These are phyloP conservation scores for Cheilosia urbana DNA, from an alignment of 2,888 invertebrate species.

Conservation along the genomic window DNA sequence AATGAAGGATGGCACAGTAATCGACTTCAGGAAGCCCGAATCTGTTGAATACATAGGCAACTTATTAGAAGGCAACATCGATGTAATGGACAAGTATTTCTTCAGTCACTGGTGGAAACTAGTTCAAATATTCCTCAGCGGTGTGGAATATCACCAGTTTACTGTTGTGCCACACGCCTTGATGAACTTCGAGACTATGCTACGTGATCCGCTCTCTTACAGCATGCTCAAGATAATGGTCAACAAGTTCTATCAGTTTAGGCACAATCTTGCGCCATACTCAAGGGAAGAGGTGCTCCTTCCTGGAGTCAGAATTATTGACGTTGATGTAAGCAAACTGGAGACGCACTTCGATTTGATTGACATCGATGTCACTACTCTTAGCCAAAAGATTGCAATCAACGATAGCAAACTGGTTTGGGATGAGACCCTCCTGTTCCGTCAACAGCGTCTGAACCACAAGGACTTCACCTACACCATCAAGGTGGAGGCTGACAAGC, in stretches of 20 bases:
- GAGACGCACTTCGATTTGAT: constrained; percentile 89
- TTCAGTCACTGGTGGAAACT: constrained; percentile 79
- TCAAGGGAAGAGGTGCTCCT: constrained; percentile 86
- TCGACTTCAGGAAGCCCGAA: constrained; percentile 81
- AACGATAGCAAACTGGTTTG: constrained; percentile 81
- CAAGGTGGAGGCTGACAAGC: constrained; percentile 85
- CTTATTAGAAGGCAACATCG: constrained; percentile 85
- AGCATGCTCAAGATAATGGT: constrained; percentile 87
- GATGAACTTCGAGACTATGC: constrained; percentile 87
- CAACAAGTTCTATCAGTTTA: constrained; percentile 86
- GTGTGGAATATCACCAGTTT: constrained; percentile 76
- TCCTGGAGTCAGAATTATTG: constrained; percentile 87
- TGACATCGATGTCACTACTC: constrained; percentile 87
- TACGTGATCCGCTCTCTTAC: constrained; percentile 90
- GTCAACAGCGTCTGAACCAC: constrained; percentile 88
- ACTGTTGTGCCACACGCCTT: constrained; percentile 86
- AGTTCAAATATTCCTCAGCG: constrained; percentile 79
- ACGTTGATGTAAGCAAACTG: constrained; percentile 87
- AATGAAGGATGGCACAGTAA: constrained; percentile 77
- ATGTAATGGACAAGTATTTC: constrained; percentile 81
- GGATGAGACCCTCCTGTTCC: constrained; percentile 84
- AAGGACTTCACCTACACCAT: constrained; percentile 86
- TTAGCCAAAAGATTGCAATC: constrained; percentile 84
- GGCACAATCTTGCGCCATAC: constrained; percentile 86
- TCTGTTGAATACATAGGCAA: constrained; percentile 86